A percentile compares a stretch with the other conserved stretches of the same genome.
Conservation (phyloP, 2,888 invertebrate genomes). For the Limnephilus marmoratus region DNA sequence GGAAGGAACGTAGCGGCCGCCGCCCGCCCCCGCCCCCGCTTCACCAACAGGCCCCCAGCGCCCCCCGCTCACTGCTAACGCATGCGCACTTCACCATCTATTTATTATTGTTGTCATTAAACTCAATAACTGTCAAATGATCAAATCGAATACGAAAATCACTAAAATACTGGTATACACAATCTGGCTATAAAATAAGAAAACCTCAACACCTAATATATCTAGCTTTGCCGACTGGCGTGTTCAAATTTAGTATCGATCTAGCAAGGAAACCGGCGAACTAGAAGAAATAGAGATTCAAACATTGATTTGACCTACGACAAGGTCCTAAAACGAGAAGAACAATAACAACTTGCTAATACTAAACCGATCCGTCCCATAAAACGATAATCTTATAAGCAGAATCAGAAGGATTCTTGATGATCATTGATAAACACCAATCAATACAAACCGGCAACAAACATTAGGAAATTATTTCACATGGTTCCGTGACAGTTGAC, state of each 20-base stretch:
- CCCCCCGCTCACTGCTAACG: constrained; percentile 50
- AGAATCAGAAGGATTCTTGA: background rate
- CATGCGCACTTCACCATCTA: constrained; percentile 51
- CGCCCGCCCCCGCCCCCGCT: background rate
- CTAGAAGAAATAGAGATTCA: background rate
- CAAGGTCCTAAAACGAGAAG: background rate
- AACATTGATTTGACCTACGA: background rate
- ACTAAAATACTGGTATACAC: background rate
- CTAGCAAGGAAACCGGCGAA: background rate
- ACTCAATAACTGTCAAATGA: constrained; percentile 6
- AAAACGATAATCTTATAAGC: background rate
- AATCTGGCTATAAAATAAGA: background rate
- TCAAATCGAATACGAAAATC: background rate
- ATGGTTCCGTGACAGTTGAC: too few relatives aligned
- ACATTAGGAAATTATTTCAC: background rate
- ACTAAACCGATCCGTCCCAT: background rate
- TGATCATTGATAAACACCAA: background rate
- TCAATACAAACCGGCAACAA: background rate
- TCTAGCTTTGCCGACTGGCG: background rate
- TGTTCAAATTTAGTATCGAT: background rate
- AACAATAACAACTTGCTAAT: background rate
- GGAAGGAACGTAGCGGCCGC: constrained; percentile 6
- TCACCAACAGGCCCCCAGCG: background rate
- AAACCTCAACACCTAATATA: background rate
- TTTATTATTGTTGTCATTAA: constrained; percentile 19